phyloP scores from a whole-genome alignment of 2,113 vertebrate genomes.

The Myotis yumanensis region DNA sequence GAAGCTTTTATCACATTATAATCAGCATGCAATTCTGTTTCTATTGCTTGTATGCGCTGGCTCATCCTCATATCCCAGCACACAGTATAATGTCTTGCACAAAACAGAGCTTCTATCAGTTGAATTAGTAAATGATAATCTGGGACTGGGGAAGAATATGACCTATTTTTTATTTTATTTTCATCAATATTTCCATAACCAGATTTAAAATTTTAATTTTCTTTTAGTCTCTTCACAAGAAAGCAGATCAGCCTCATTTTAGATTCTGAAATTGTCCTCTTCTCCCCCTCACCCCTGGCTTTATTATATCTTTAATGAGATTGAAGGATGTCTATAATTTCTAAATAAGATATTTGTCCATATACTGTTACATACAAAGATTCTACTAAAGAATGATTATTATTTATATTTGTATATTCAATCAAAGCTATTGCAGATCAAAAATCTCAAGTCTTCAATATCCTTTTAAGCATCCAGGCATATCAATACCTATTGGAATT shows the following conservation, averaged over 20 bases:
- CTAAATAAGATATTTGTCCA: not conserved
- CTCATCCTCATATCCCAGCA: not conserved
- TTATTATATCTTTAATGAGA: not conserved
- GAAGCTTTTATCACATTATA: not conserved
- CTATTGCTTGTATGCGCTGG: not conserved
- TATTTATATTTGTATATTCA: conserved; percentile 28
- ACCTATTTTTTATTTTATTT: not conserved
- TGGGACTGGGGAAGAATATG: not conserved
- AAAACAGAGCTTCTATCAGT: not conserved
- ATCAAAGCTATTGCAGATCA: conserved; percentile 38
- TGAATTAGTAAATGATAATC: not conserved
- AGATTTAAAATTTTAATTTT: not conserved
- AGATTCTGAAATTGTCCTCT: not conserved
- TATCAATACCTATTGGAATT: not conserved
- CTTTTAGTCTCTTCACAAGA: conserved; percentile 13
- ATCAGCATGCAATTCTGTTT: not conserved
- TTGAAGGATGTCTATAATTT: conserved; percentile 24
- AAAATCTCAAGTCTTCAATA: not conserved
- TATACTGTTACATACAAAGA: not conserved
- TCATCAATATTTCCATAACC: not conserved
- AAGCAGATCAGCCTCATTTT: not conserved
- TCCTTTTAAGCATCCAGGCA: conserved; percentile 33
- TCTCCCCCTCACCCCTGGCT: not conserved
- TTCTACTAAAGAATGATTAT: conserved; percentile 4
- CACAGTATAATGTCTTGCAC: not conserved